phyloP scores from a whole-genome alignment of 2,888 invertebrate species.

The Herminia tarsipennalis region DNA sequence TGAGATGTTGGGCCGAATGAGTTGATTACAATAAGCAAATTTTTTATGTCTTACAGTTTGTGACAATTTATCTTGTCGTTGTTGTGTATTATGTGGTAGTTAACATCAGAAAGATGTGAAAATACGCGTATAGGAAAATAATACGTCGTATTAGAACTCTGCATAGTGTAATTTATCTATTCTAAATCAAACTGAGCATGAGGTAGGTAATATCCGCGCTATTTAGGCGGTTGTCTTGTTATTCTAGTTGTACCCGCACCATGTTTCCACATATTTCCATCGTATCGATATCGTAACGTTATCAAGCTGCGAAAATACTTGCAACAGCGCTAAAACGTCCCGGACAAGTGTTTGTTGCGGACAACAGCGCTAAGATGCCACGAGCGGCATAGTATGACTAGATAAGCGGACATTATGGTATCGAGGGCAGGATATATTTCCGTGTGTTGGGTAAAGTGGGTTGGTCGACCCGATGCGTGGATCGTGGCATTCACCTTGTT shows the following conservation, averaged over 20 bases:
- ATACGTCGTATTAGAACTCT: neutral
- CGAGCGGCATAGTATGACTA: constrained; percentile 44
- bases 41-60: too few relatives aligned
- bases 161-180: constrained; percentile 18
- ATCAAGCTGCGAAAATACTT: constrained; percentile 40
- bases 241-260: constrained; percentile 34
- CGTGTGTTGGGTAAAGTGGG: constrained; percentile 75
- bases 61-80: too few relatives aligned
- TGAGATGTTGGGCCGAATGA: too few relatives aligned
- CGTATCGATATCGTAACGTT: constrained; percentile 42
- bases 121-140: too few relatives aligned
- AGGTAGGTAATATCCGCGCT: constrained; percentile 28
- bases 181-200: constrained; percentile 22
- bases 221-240: constrained; percentile 33
- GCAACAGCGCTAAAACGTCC: constrained; percentile 36
- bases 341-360: constrained; percentile 40
- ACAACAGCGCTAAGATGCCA: constrained; percentile 41
- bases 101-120: too few relatives aligned
- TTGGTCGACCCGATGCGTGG: constrained; percentile 72
- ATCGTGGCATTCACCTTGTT: constrained; percentile 85
- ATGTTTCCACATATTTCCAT: constrained; percentile 37
- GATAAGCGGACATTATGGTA: constrained; percentile 55
- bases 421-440: constrained; percentile 59
- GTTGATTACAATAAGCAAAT: too few relatives aligned
- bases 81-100: too few relatives aligned